Conservation (phyloP, 2,113 vertebrate species). For the Bungarus multicinctus region DNA sequence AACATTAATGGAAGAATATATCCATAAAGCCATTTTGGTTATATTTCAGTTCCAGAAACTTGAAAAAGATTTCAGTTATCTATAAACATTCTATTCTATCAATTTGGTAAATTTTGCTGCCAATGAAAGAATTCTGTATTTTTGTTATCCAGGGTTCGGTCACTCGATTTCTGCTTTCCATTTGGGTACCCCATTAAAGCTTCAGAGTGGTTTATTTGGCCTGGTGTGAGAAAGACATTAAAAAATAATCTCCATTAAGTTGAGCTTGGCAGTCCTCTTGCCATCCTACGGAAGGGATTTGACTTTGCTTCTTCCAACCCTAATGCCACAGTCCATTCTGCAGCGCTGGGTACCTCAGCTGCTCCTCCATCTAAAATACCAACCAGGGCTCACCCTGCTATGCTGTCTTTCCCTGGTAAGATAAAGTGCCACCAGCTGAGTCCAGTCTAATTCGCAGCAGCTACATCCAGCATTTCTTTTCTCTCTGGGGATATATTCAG, state of each 20-base stretch:
- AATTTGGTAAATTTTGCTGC: neutral
- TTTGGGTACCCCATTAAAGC: neutral
- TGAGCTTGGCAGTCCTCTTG: neutral
- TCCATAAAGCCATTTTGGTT: neutral
- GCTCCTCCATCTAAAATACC: neutral
- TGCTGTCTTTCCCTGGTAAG: neutral
- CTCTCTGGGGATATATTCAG: neutral
- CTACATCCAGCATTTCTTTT: neutral
- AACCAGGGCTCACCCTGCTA: neutral
- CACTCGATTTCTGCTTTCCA: neutral
- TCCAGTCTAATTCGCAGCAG: neutral
- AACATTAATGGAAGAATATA: neutral
- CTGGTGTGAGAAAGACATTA: neutral
- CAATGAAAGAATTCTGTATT: neutral
- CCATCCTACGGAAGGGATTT: neutral
- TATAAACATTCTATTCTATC: neutral
- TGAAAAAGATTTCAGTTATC: too few relatives aligned
- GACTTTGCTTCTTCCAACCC: neutral
- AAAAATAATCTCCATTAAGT: neutral
- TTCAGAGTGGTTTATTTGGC: neutral
- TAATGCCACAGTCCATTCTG: neutral
- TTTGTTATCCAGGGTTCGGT: neutral
- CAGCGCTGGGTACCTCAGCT: neutral
- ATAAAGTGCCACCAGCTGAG: neutral
- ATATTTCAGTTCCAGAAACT: neutral